These are phyloP conservation scores for Drosophila sproati DNA, from an alignment of 1,140 invertebrate species.

Conservation along the genomic window DNA sequence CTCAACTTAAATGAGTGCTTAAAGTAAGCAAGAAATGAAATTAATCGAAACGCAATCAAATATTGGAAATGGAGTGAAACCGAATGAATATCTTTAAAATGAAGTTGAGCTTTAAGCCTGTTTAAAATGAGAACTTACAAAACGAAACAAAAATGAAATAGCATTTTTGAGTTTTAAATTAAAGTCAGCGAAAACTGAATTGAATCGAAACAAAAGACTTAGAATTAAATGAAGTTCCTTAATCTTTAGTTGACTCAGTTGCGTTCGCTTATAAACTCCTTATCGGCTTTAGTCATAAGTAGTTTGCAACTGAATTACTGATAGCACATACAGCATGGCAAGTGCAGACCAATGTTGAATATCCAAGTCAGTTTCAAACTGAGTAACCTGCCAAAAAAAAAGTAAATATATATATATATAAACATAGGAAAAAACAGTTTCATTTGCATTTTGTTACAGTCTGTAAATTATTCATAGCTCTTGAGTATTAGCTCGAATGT, in stretches of 20 bases:
- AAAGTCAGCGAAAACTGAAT: no score
- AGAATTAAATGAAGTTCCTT: no score
- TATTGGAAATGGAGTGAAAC: conserved; percentile 27
- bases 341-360: background rate
- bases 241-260: conserved; percentile 2
- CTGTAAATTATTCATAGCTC: conserved; percentile 44
- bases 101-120: background rate
- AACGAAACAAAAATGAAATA: background rate
- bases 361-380: background rate
- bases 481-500: conserved; percentile 36
- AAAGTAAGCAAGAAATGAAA: conserved; percentile 33
- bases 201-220: no score
- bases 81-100: conserved; percentile 10
- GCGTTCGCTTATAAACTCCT: background rate
- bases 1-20: conserved; percentile 38
- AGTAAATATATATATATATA: background rate
- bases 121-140: background rate
- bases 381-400: conserved; percentile 1
- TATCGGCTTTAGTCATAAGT: conserved; percentile 1
- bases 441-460: conserved; percentile 27
- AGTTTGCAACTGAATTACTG: background rate
- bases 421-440: background rate
- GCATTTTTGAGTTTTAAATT: no score
- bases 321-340: background rate
- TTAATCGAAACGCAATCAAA: conserved; percentile 18